phyloP scores from a whole-genome alignment of 2,888 invertebrate species.

The Bimastos eiseni region DNA sequence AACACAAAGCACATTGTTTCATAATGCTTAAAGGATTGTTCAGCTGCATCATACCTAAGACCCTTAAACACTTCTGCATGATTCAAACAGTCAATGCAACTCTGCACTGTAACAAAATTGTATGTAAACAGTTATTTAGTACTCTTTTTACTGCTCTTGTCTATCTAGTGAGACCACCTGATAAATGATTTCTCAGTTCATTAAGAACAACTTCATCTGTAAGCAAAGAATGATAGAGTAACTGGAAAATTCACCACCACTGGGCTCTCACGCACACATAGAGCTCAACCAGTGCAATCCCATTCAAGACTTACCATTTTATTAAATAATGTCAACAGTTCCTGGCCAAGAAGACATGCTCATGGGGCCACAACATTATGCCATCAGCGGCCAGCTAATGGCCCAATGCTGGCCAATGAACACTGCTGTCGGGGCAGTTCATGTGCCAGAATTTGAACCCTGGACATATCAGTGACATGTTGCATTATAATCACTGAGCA shows the following conservation, averaged over 20 bases:
- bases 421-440: background rate
- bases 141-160: background rate
- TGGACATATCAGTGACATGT: background rate
- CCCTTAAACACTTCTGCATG: background rate
- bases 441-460: background rate
- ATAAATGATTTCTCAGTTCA: background rate
- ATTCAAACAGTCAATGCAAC: background rate
- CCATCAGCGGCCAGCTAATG: too few relatives aligned
- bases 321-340: too few relatives aligned
- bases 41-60: background rate
- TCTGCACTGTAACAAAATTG: background rate
- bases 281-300: background rate
- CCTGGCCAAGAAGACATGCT: too few relatives aligned
- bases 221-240: background rate
- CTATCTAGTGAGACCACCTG: background rate
- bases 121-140: background rate
- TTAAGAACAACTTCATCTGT: background rate
- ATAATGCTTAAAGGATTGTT: too few relatives aligned
- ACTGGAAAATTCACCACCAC: background rate
- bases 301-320: too few relatives aligned
- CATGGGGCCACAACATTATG: too few relatives aligned
- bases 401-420: background rate
- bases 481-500: background rate
- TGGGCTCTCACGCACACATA: background rate
- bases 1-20: background rate